A percentile compares a stretch with the other conserved stretches of the same genome.
Conservation (phyloP, 2,113 vertebrate genomes). For the Cephalopholis sonnerati region DNA sequence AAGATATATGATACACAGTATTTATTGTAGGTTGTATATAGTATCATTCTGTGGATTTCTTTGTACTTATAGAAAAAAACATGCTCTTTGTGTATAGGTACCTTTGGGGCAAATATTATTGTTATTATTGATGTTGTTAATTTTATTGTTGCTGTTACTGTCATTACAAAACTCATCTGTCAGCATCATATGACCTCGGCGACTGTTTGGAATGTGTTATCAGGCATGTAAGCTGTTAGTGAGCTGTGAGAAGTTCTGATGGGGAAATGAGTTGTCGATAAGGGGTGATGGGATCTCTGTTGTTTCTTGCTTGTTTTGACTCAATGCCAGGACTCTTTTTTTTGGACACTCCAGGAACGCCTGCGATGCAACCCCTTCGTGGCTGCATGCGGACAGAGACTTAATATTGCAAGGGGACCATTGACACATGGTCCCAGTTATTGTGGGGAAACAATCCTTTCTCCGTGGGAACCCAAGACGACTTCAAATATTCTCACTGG, state of each 20-base stretch:
- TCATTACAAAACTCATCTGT: constrained; percentile 72
- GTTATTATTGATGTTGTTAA: constrained; percentile 82
- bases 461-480: constrained; percentile 39
- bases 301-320: constrained; percentile 61
- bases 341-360: constrained; percentile 55
- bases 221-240: constrained; percentile 57
- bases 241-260: constrained; percentile 36
- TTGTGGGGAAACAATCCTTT: constrained; percentile 26
- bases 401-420: constrained; percentile 60
- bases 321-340: constrained; percentile 50
- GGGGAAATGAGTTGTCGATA: constrained; percentile 42
- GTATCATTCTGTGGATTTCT: constrained; percentile 88
- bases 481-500: constrained; percentile 29
- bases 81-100: constrained; percentile 87
- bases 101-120: constrained; percentile 85
- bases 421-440: constrained; percentile 44
- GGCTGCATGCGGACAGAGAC: constrained; percentile 61
- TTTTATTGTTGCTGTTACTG: constrained; percentile 84
- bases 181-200: constrained; percentile 59
- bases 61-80: constrained; percentile 85
- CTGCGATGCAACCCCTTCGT: constrained; percentile 33
- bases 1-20: constrained; percentile 88
- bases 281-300: constrained; percentile 64
- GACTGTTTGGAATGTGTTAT: constrained; percentile 69
- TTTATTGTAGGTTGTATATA: constrained; percentile 96